phyloP scores from a whole-genome alignment of 2,113 vertebrate genomes.

The Cyphomyrus discorhynchus region DNA sequence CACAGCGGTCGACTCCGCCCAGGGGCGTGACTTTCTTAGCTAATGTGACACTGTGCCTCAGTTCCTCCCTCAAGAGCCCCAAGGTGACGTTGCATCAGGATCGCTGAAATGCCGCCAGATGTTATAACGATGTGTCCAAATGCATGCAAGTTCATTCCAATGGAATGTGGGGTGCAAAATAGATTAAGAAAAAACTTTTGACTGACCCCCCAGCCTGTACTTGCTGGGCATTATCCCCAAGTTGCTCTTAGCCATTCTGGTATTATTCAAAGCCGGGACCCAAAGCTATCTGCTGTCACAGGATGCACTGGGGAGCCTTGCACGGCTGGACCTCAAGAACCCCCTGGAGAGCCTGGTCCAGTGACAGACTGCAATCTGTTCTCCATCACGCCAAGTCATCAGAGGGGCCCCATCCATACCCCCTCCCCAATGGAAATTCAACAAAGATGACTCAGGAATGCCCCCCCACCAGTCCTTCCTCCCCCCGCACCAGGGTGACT shows the following conservation, averaged over 20 bases:
- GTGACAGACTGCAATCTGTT: slow-evolving; percentile 1
- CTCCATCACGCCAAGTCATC: slow-evolving; percentile 12
- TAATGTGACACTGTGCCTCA: neutral
- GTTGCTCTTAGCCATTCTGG: neutral
- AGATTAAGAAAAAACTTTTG: neutral
- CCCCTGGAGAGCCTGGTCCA: neutral
- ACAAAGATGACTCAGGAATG: slow-evolving; percentile 24
- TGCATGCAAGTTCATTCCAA: neutral
- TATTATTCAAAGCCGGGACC: neutral
- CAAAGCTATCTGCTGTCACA: neutral
- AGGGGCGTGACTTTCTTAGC: neutral
- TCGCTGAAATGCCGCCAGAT: neutral
- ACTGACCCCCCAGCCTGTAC: neutral
- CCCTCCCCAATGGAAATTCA: slow-evolving; percentile 17
- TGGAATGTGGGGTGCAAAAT: neutral
- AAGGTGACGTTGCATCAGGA: neutral
- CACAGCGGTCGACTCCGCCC: neutral
- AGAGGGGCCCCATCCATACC: neutral
- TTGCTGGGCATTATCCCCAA: neutral
- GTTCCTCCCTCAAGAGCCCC: neutral
- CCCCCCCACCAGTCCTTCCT: neutral
- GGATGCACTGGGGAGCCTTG: neutral
- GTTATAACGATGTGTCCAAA: neutral
- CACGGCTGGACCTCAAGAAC: neutral
- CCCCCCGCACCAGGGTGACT: neutral